Conservation (phyloP, 1,140 invertebrate genomes). For the Ptiloglossa arizonensis region DNA sequence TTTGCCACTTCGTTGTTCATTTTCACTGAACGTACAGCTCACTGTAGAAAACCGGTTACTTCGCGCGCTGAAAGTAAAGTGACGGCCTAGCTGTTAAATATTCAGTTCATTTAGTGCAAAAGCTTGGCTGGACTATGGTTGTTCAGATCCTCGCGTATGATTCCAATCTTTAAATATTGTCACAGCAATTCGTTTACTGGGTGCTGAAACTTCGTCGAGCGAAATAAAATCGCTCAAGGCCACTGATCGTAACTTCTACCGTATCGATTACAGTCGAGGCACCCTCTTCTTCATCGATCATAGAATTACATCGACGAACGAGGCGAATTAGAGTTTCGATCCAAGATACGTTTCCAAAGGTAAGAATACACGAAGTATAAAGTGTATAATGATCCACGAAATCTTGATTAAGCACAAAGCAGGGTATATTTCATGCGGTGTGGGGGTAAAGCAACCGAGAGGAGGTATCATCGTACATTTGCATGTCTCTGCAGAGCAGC, state of each 20-base stretch:
- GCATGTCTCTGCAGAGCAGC: slow-evolving; percentile 62
- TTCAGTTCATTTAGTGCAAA: no score
- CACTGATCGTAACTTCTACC: neutral
- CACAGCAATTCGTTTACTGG: no score
- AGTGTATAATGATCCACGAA: slow-evolving; percentile 53
- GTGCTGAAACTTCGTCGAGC: no score
- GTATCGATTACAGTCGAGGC: neutral
- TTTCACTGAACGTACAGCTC: no score
- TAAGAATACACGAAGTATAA: slow-evolving; percentile 47
- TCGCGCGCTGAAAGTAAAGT: no score
- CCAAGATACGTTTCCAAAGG: slow-evolving; percentile 10
- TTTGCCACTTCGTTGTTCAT: no score
- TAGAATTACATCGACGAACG: neutral
- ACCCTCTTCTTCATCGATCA: neutral
- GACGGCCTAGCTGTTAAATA: no score
- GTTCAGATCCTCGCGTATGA: no score
- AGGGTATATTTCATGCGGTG: slow-evolving; percentile 57
- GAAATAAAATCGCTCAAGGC: no score
- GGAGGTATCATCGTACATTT: slow-evolving; percentile 62
- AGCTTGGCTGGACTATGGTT: no score
- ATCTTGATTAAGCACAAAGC: slow-evolving; percentile 64
- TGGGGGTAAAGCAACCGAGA: slow-evolving; percentile 53
- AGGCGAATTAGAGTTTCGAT: neutral
- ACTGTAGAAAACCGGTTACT: no score
- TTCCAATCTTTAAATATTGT: no score